Conservation (phyloP, 2,888 invertebrate species). For the Diaperis boleti region DNA sequence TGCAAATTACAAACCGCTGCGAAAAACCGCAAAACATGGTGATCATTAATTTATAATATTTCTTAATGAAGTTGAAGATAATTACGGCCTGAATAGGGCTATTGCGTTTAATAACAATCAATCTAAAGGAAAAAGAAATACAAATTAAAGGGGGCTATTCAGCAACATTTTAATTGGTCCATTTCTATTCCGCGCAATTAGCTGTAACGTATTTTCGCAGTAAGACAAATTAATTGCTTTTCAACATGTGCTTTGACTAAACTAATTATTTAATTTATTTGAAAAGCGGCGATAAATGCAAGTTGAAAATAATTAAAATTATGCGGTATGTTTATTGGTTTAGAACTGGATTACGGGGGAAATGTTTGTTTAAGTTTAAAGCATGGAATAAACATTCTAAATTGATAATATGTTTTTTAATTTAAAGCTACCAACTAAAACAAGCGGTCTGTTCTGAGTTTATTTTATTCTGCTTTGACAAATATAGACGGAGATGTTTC, state of each 20-base stretch:
- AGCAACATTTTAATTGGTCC: conserved; percentile 27
- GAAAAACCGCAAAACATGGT: conserved; percentile 2
- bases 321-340: neutral
- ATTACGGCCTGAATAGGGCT: conserved; percentile 1
- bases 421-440: neutral
- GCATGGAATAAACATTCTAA: neutral
- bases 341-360: neutral
- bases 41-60: neutral
- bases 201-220: conserved; percentile 26
- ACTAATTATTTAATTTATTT: conserved; percentile 11
- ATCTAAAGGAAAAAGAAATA: conserved; percentile 23
- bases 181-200: conserved; percentile 31
- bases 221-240: conserved; percentile 34
- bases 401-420: neutral
- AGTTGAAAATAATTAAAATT: neutral
- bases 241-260: conserved; percentile 30
- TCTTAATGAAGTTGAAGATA: neutral
- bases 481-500: neutral
- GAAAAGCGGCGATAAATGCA: neutral
- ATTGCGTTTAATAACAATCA: conserved; percentile 22
- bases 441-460: neutral
- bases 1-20: too few species aligned
- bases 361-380: neutral
- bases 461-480: conserved; percentile 1
- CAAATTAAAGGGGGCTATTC: conserved; percentile 28